Base-by-base conservation (phyloP, 92 coral and sea anemone species). In the Actinernus sp. region DNA sequence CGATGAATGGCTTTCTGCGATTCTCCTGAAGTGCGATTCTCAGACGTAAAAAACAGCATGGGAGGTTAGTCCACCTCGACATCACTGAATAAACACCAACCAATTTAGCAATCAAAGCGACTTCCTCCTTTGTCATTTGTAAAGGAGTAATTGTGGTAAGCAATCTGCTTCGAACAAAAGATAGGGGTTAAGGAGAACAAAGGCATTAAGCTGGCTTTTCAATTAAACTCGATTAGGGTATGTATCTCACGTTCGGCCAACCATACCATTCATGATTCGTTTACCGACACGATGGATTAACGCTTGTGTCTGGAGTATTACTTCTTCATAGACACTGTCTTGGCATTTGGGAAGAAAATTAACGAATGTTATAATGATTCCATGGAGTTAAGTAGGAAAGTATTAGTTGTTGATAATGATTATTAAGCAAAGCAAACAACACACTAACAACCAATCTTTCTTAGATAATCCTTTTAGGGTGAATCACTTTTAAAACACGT, bases 21-120 rank as follows among this genome's bases (percentile, higher is more conserved):
- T n/a, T n/a, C n/a, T n/a, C n/a, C n/a, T n/a, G n/a, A n/a, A n/a
- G n/a, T n/a, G n/a, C n/a, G n/a, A n/a, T n/a, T n/a, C n/a, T n/a
- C n/a, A n/a, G n/a, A n/a, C n/a, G n/a, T n/a, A n/a, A n/a, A n/a
- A n/a, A n/a, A n/a, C n/a, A n/a, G n/a, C n/a, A n/a, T n/a, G n/a
- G 41, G 8, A 14, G 41, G 41, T 7, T 14, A 14, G 7, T 36
- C 7, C 7, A 36, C 41, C 14, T 14, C 18, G 10, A 12, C 10
- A 45, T 6, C 19, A 45, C 6, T 9, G 52, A 9, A 13, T 53
- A 53, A 70, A 70, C 66, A 70, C 12, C 9, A 52, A 22, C 65
- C 76, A 68, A 68, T 68, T 68, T 70, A 43, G 43, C 78, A 70
- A 70, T 69, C 65, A 56, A 51, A 11, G 44, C 44, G 32, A 41